Evolutionary conservation across 2,113 vertebrate species (phyloP).

Genomic region (Corydoras sp.): DNA sequence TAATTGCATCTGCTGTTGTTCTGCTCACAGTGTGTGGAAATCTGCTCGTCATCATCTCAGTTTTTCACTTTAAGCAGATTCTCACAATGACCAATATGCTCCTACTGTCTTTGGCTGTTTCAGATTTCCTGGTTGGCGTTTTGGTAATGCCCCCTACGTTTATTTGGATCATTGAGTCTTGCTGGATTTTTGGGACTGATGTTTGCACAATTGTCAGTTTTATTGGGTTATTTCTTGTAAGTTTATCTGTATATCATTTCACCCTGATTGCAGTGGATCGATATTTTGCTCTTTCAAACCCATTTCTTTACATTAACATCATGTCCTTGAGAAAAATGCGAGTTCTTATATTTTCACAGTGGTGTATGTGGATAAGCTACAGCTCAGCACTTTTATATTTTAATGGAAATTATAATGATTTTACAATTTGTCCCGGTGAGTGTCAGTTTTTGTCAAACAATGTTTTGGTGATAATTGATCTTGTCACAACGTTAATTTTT

Average conservation of each 20-base stretch:
- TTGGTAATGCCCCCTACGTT: slow-evolving; percentile 68
- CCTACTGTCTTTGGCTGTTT: slow-evolving; percentile 46
- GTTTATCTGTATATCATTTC: slow-evolving; percentile 12
- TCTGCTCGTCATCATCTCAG: too few relatives aligned
- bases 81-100: slow-evolving; percentile 48
- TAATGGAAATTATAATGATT: too few relatives aligned
- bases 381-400: too few relatives aligned
- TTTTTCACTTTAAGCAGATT: slow-evolving; percentile 46
- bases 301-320: slow-evolving; percentile 34
- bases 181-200: slow-evolving; percentile 28
- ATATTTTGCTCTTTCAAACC: slow-evolving; percentile 34
- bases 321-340: slow-evolving; percentile 16
- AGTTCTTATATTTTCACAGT: slow-evolving; percentile 1
- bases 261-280: slow-evolving; percentile 38
- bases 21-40: too few relatives aligned
- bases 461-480: slow-evolving; percentile 19
- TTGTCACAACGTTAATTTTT: slow-evolving; percentile 35
- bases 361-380: neutral
- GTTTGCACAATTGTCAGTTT: slow-evolving; percentile 6
- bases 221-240: neutral
- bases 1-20: too few relatives aligned
- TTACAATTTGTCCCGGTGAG: too few relatives aligned
- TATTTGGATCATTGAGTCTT: slow-evolving; percentile 27
- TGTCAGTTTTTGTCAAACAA: too few relatives aligned
- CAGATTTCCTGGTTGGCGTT: slow-evolving; percentile 37